These are phyloP conservation scores for Callionymus lyra DNA, from an alignment of 2,113 vertebrate genomes.

Conservation along the genomic window DNA sequence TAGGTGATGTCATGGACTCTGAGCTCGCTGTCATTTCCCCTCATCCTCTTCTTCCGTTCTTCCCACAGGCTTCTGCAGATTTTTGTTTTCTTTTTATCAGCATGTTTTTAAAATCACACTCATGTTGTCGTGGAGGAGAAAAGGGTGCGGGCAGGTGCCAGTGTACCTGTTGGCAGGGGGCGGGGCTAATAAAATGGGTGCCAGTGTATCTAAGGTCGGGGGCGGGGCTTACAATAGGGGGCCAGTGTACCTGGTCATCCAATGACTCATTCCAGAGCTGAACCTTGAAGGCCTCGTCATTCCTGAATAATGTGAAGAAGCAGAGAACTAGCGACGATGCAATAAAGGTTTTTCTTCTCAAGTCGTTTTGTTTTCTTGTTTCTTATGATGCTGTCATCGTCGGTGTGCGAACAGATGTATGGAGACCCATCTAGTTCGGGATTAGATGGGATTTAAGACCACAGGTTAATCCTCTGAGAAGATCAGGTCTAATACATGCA, in stretches of 20 bases:
- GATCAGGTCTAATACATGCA: no score
- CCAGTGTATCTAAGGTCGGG: slow-evolving; percentile 6
- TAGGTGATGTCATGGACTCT: slow-evolving; percentile 55
- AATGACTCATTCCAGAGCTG: slow-evolving; percentile 42
- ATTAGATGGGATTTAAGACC: not conserved
- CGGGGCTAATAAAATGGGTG: slow-evolving; percentile 8
- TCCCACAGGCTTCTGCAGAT: slow-evolving; percentile 17
- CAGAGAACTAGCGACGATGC: slow-evolving; percentile 20
- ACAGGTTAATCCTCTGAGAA: not conserved
- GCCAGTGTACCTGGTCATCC: slow-evolving; percentile 2
- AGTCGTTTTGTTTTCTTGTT: slow-evolving; percentile 16
- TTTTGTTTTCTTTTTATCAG: slow-evolving; percentile 49
- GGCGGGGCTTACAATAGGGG: not conserved
- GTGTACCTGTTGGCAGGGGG: not conserved
- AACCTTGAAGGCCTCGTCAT: slow-evolving; percentile 29
- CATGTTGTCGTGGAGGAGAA: slow-evolving; percentile 9
- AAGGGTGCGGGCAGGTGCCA: not conserved
- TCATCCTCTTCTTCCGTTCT: slow-evolving; percentile 31
- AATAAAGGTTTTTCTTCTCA: slow-evolving; percentile 42
- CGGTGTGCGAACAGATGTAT: no score
- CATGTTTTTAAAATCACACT: slow-evolving; percentile 52
- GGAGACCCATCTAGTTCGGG: no score
- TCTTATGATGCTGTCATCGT: not conserved
- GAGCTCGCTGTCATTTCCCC: slow-evolving; percentile 9
- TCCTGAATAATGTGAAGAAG: slow-evolving; percentile 44